Conservation (phyloP, 1,140 invertebrate genomes). For the Calephelis virginiensis region DNA sequence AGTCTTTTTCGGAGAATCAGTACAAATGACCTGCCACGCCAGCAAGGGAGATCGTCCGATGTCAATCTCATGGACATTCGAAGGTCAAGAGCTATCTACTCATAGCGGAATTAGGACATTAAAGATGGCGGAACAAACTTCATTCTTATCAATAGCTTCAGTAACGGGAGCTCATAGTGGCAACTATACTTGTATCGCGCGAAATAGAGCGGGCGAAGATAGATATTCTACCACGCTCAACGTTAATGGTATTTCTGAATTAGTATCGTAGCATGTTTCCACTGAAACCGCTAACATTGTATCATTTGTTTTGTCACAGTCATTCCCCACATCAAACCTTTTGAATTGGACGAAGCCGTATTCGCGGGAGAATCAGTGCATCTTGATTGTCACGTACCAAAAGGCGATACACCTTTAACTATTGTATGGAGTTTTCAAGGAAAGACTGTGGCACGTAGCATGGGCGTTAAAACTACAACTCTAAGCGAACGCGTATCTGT, state of each 20-base stretch:
- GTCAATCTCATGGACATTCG: conserved; percentile 85
- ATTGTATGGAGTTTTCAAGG: conserved; percentile 76
- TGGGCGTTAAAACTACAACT: conserved; percentile 74
- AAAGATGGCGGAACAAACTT: conserved; percentile 82
- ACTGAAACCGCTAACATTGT: conserved; percentile 54
- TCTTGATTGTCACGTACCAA: conserved; percentile 81
- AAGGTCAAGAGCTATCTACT: conserved; percentile 78
- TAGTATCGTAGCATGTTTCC: conserved; percentile 56
- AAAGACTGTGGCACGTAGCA: conserved; percentile 49
- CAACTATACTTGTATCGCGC: conserved; percentile 84
- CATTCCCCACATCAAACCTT: conserved; percentile 83
- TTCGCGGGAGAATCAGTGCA: conserved; percentile 82
- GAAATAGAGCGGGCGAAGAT: conserved; percentile 82
- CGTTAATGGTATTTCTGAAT: conserved; percentile 81
- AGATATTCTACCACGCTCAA: conserved; percentile 80
- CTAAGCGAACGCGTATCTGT: conserved; percentile 78
- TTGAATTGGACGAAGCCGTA: conserved; percentile 82
- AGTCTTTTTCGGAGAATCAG: conserved; percentile 84
- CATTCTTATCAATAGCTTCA: conserved; percentile 82
- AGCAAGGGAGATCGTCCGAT: conserved; percentile 86
- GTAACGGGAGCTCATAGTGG: conserved; percentile 81
- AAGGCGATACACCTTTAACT: conserved; percentile 79
- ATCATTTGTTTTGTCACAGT: conserved; percentile 76
- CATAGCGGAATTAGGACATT: conserved; percentile 77
- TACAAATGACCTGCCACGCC: conserved; percentile 86